Evolutionary conservation across 2,113 vertebrate genomes (phyloP), one percentile per base, ranked within the genome.

Genomic region (Columba livia): DNA sequence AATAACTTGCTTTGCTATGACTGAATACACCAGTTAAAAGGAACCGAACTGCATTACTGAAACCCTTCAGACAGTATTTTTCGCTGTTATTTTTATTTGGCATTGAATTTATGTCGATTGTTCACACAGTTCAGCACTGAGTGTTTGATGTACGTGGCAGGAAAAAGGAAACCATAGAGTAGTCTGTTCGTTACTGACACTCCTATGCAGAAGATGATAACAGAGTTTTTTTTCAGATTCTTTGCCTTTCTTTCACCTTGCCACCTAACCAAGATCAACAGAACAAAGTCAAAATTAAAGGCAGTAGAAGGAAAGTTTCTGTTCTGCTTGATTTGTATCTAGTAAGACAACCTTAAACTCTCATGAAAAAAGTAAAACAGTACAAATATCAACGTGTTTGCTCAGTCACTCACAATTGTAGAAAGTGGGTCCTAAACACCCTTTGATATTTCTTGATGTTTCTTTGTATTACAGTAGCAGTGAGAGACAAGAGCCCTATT

Each of bases 281-380:
- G 70, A 81, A 77, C 73, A 88, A 91, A 93, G 78, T 62, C 19
- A 91, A 87, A 95, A 91, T 75, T 62, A 79, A 91, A 82, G 5
- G 16, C 16, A 79, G 53, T 11, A 61, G 89, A 85, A 64, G 29
- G 23, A 85, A 91, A 75, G 53, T 72, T 79, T 95, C 71, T 31
- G 20, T 77, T 93, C 73, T 82, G 40, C 25, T 90, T 94, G 60
- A 70, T 80, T 95, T 97, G 93, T 96, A 86, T 93, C 85, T 90
- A 70, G 42, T 58, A 66, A 79, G 88, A 64, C 32, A 56, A 71
- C 86, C 91, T 90, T 86, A 70, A 85, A 78, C n/a, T 67, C 61
- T 73, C 17, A 64, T 19, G 25, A 56, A 54, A 79, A 78, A 92
- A 71, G 64, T 61, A 61, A 69, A 90, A 3, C 50, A 64, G 57